phyloP scores from a whole-genome alignment of 2,113 vertebrate species.

The Fregata magnificens region DNA sequence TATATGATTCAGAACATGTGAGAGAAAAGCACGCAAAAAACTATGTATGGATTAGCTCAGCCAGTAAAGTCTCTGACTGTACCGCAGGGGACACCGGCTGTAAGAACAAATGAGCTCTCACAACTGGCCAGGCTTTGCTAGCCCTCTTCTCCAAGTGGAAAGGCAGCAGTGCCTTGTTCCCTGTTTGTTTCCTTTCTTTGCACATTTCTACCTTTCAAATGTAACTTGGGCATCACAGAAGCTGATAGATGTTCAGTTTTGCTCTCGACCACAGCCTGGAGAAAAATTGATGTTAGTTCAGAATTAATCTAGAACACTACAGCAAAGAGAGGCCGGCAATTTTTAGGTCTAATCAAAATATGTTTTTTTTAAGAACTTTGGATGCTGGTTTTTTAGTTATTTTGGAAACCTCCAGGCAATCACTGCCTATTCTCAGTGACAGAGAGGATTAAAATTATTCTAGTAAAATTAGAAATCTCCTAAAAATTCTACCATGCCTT shows the following conservation, averaged over 20 bases:
- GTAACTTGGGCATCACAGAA: background rate
- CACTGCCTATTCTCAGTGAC: background rate
- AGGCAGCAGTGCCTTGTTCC: background rate
- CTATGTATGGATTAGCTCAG: background rate
- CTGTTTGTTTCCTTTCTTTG: background rate
- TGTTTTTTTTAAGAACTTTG: background rate
- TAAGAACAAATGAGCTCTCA: background rate
- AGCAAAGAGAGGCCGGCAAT: background rate
- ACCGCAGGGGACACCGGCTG: background rate
- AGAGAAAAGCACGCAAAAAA: background rate
- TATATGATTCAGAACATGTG: background rate
- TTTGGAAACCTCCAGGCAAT: background rate
- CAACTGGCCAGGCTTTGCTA: background rate
- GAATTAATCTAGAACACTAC: background rate
- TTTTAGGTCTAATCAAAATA: background rate
- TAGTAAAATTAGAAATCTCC: background rate
- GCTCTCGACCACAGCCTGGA: background rate
- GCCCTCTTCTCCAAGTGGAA: background rate
- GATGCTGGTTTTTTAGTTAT: background rate
- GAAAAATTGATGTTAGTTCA: background rate
- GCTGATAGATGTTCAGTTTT: background rate
- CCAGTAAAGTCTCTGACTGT: background rate
- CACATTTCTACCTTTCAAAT: background rate
- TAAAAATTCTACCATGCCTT: background rate
- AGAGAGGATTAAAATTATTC: background rate